Evolutionary conservation across 2,888 invertebrate genomes (phyloP).

Genomic region (Sphaerophoria taeniata): DNA sequence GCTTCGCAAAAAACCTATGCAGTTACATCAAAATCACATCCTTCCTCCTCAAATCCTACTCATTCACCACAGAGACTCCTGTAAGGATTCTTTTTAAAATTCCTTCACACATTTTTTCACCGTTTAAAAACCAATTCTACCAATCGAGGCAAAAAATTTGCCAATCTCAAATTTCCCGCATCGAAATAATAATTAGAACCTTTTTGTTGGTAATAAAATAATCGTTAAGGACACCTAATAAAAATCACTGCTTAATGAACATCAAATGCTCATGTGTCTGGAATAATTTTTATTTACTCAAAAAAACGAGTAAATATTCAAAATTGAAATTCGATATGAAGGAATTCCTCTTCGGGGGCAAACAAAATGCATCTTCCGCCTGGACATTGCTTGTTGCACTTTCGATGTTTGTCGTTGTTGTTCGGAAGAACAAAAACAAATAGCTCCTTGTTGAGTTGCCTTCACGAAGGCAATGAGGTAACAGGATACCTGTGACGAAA

Average conservation of each 20-base stretch:
- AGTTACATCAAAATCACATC: neutral
- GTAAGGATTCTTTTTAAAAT: slow-evolving; percentile 47
- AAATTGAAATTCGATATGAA: slow-evolving; percentile 41
- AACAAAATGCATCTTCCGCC: slow-evolving; percentile 34
- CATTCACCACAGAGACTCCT: neutral
- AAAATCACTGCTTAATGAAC: slow-evolving; percentile 60
- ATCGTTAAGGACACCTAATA: slow-evolving; percentile 45
- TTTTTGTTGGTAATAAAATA: slow-evolving; percentile 63
- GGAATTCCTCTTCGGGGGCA: slow-evolving; percentile 42
- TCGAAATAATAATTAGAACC: slow-evolving; percentile 31
- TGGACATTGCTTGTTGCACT: neutral
- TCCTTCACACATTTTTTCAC: neutral
- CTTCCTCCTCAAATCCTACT: neutral
- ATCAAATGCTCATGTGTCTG: slow-evolving; percentile 10
- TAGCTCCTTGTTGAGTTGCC: slow-evolving; percentile 6
- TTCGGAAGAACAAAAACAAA: slow-evolving; percentile 34
- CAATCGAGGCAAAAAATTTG: slow-evolving; percentile 47
- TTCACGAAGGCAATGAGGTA: slow-evolving; percentile 1
- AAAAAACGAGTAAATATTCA: neutral
- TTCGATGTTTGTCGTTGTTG: neutral
- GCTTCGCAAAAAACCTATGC: neutral
- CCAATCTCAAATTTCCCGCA: slow-evolving; percentile 18
- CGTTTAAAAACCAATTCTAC: neutral
- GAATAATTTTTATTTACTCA: slow-evolving; percentile 5
- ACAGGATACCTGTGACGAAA: slow-evolving; percentile 66